phyloP scores from a whole-genome alignment of 2,888 invertebrate species.

The Acleris emargana region DNA sequence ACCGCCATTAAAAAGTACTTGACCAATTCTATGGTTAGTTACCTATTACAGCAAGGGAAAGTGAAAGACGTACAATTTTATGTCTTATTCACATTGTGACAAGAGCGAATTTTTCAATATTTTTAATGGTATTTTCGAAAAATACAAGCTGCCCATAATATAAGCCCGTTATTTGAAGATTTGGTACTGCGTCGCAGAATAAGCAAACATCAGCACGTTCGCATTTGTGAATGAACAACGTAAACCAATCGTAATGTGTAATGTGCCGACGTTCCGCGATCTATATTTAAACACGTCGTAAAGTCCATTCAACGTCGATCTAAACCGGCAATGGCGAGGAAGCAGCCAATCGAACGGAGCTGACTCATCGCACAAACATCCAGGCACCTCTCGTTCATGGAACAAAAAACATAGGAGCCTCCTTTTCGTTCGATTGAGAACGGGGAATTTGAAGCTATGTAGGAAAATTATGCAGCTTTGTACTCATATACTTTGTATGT shows the following conservation, averaged over 20 bases:
- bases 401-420: too few relatives aligned
- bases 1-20: not conserved
- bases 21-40: not conserved
- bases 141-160: too few relatives aligned
- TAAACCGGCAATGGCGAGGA: slow-evolving; percentile 4
- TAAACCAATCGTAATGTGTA: slow-evolving; percentile 12
- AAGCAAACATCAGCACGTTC: not conserved
- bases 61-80: too few relatives aligned
- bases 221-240: slow-evolving; percentile 7
- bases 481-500: too few relatives aligned
- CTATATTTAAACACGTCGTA: slow-evolving; percentile 30
- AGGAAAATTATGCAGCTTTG: too few relatives aligned
- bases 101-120: too few relatives aligned
- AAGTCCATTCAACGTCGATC: slow-evolving; percentile 25
- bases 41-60: too few relatives aligned
- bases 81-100: not conserved
- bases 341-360: slow-evolving; percentile 14
- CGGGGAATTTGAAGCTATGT: too few relatives aligned
- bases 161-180: too few relatives aligned
- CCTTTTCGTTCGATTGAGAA: too few relatives aligned
- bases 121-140: too few relatives aligned
- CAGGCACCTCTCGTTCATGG: not conserved
- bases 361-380: slow-evolving; percentile 30
- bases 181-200: too few relatives aligned
- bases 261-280: slow-evolving; percentile 6